phyloP scores from a whole-genome alignment of 2,888 invertebrate genomes.

The Steinernema hermaphroditum region DNA sequence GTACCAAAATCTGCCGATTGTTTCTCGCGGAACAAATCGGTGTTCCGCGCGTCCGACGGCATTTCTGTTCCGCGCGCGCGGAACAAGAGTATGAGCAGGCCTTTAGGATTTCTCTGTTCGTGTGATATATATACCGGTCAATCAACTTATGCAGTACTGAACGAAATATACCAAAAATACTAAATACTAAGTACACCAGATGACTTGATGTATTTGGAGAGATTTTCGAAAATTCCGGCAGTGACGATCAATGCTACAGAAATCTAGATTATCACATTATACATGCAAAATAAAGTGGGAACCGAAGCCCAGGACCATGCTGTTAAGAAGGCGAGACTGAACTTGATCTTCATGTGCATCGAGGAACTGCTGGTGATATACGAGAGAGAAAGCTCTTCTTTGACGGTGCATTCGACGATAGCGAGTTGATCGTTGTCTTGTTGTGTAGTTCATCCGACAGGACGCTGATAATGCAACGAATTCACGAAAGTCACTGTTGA shows the following conservation, averaged over 20 bases:
- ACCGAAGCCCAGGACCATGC: slow-evolving; percentile 82
- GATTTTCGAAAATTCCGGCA: slow-evolving; percentile 88
- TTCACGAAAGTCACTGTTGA: not conserved
- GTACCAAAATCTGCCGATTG: too few relatives aligned
- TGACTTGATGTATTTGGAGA: slow-evolving; percentile 84
- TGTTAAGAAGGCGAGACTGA: slow-evolving; percentile 79
- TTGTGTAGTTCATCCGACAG: not conserved
- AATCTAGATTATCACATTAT: slow-evolving; percentile 86
- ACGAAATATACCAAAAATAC: slow-evolving; percentile 81
- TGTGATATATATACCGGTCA: too few relatives aligned
- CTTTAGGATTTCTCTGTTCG: too few relatives aligned
- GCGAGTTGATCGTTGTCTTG: slow-evolving; percentile 32
- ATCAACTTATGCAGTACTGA: slow-evolving; percentile 71
- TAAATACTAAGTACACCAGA: slow-evolving; percentile 69
- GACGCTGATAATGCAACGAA: slow-evolving; percentile 20
- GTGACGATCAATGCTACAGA: slow-evolving; percentile 89
- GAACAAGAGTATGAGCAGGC: too few relatives aligned
- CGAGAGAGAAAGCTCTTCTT: slow-evolving; percentile 65
- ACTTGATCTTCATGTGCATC: slow-evolving; percentile 87
- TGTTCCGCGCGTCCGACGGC: too few relatives aligned
- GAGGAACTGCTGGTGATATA: slow-evolving; percentile 73
- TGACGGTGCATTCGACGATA: slow-evolving; percentile 34
- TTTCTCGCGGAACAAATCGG: too few relatives aligned
- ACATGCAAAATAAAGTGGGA: slow-evolving; percentile 77
- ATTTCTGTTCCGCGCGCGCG: too few relatives aligned